Conservation (phyloP, 2,113 vertebrate species). For the Pontoporia blainvillei region DNA sequence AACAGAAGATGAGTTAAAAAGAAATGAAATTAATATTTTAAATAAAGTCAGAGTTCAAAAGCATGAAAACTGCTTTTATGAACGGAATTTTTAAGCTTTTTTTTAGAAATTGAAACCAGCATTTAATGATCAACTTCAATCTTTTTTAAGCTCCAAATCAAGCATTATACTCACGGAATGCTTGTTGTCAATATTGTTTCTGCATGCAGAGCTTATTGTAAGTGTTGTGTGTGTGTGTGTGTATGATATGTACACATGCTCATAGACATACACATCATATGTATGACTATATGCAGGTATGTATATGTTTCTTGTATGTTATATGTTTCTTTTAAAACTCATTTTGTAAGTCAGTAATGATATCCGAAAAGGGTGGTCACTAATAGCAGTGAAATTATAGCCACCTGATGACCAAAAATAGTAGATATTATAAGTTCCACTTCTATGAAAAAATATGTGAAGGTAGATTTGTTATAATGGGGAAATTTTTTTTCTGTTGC, state of each 20-base stretch:
- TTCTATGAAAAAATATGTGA: neutral
- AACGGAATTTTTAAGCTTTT: neutral
- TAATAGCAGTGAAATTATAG: neutral
- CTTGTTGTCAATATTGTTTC: neutral
- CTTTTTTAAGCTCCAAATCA: neutral
- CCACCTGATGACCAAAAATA: neutral
- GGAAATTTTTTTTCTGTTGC: neutral
- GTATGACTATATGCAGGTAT: neutral
- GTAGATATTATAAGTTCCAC: neutral
- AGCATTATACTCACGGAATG: neutral
- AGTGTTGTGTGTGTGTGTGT: neutral
- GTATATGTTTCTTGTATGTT: neutral
- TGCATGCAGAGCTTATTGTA: neutral
- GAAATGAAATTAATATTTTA: constrained; percentile 30
- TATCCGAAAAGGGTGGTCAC: neutral
- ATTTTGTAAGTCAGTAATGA: neutral
- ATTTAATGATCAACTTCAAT: neutral
- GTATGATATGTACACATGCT: neutral
- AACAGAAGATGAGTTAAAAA: neutral
- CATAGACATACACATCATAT: neutral
- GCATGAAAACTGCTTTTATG: neutral
- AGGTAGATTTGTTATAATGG: neutral
- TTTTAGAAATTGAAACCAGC: neutral
- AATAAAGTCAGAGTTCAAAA: constrained; percentile 27
- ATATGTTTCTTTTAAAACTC: neutral